Base-by-base conservation (phyloP, 2,888 invertebrate species). In the Drosophila diplacantha region DNA sequence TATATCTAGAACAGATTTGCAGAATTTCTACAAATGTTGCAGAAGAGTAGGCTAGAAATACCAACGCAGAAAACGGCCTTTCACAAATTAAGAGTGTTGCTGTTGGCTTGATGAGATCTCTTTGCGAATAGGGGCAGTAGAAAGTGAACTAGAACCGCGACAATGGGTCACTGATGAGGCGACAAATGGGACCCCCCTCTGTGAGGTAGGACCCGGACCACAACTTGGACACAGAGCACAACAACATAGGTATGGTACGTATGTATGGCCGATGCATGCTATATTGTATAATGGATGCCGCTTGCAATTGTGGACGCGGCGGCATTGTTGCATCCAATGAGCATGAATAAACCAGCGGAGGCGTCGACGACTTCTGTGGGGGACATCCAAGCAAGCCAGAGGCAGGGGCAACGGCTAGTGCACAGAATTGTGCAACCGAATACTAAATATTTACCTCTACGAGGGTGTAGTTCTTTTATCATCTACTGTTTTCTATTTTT, bases 401-500 rank as follows among this genome's bases (percentile, higher is more conserved):
- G 16, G 22, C n/a, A 29, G 16, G 24, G 20, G 47, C 54, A 24
- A 29, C 34, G 16, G 47, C 49, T 11, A 29, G 8, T 61, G 46
- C 55, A 59, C 37, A 51, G 44, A 51, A 62, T 63, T 63, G 62
- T 62, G 63, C 58, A 60, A 68, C 51, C 34, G 35, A 58, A 58
- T 58, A 31, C 41, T 43, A 49, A 49, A 49, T 49, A 16, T 58
- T 54, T 53, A 26, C 53, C 54, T 35, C 54, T 4, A 47, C 35
- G 35, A 54, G 54, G 54, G 47, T 49, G 49, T 34, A 22, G 26
- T 20, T 55, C 8, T 37, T 54, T 20, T 39, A 44, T 12, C 41
- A 22, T 47, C 29, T 20, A 20, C 26, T 54, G 26, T 47, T 54
- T 35, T 71, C 38, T 12, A 14, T 47, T 46, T 43, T 9, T 46